Evolutionary conservation across 2,797 vertebrate species (phyloP).

Genomic region (Protosalanx chinensis): DNA sequence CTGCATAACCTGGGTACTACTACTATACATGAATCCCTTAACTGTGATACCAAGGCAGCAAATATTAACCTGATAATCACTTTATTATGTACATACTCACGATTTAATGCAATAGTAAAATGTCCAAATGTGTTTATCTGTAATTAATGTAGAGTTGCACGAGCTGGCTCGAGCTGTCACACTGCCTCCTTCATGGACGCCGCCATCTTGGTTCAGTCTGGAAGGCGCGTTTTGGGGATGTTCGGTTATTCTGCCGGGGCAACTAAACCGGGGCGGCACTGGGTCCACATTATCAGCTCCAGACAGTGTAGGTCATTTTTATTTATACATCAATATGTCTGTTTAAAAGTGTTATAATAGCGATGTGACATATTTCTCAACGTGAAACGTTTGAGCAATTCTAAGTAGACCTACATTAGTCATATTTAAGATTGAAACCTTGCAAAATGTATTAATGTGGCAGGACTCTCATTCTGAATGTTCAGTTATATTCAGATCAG

Average conservation of each 20-base stretch:
- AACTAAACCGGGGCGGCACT: background rate
- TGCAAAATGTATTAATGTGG: background rate
- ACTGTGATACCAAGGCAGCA: background rate
- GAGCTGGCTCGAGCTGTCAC: constrained; percentile 49
- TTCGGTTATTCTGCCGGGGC: background rate
- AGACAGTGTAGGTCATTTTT: background rate
- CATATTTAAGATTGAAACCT: background rate
- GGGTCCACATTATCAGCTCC: background rate
- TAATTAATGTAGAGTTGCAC: background rate
- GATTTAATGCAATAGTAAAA: background rate
- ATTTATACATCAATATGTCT: background rate
- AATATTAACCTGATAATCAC: constrained; percentile 26
- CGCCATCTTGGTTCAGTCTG: constrained; percentile 59
- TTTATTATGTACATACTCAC: background rate
- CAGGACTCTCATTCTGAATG: background rate
- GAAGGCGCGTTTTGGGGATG: constrained; percentile 50
- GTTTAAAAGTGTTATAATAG: background rate
- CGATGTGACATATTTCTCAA: background rate
- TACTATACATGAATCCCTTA: too few relatives aligned
- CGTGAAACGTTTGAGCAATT: background rate
- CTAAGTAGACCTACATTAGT: background rate
- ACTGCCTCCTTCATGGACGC: constrained; percentile 45
- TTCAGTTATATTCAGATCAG: background rate
- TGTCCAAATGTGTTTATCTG: too few relatives aligned
- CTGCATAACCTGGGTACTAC: constrained; percentile 18